Evolutionary conservation across 2,113 vertebrate species (phyloP), one percentile per base, ranked within the genome.

Genomic region (Marcusenius ussheri): DNA sequence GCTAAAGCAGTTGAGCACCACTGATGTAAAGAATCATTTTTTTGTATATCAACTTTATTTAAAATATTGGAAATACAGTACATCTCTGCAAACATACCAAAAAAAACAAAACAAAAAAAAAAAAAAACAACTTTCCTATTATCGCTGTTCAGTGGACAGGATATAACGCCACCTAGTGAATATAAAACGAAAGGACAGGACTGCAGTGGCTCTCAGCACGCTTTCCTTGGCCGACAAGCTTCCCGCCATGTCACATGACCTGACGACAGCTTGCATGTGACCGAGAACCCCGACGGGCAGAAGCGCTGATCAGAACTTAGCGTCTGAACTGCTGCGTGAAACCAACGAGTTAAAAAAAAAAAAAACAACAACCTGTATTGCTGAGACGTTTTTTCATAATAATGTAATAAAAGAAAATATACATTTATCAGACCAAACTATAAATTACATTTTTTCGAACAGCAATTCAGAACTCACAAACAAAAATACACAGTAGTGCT

Each of bases 31-130:
- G 70, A 27, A 74, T 77, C 11, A 77, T 15, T 42, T 80, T 80
- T 89, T 89, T 89, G 88, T 89, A 89, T 89, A 89, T 89, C 88
- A 89, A 89, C 88, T 90, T 90, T 90, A 84, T 90, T 84, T 90
- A 90, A 84, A 90, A 86, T 90, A 83, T 70, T 90, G 53, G 83
- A 90, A 90, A 90, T 83, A 89, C 88, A 89, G 70, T 90, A 90
- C 89, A 90, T 90, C 89, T 90, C 89, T 5, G 74, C 70, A 90
- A 90, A 90, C 88, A 89, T 89, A 89, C 70, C 66, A 62, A 62
- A 62, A 87, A 87, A 56, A n/a, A 58, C 66, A 62, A 62, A 62
- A 87, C 56, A 56, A n/a, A 56, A 56, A 3, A 31, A 17, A 51
- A 88, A 88, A 53, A 74, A 77, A 39, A n/a, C n/a, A 11, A 50